Evolutionary conservation across 2,113 vertebrate species (phyloP), one percentile per base, ranked within the genome.

Genomic region (Phaetusa simplex): DNA sequence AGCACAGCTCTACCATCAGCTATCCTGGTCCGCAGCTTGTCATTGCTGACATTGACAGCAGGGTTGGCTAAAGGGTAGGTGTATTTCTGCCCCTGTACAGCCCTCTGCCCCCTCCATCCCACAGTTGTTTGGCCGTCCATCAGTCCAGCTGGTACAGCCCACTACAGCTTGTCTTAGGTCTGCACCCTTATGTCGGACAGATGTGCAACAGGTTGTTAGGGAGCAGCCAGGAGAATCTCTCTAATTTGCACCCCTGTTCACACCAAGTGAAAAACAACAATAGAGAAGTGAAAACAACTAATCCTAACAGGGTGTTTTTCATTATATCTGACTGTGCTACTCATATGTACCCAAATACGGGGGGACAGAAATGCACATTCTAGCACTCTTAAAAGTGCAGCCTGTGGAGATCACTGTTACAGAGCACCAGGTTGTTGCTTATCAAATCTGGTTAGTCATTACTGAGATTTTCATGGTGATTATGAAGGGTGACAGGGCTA

Each of bases 71-170:
- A 45, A 64, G 36, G 9, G 17, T 30, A 55, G 24, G 24, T 26
- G 26, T 72, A 26, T 66, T 94, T 72, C 50, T 72, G 52, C 4
- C 3, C 26, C 8, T 0, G 1, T 55, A 24, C n/a, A 88, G 45
- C 40, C 26, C 0, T 0, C 45, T 84, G 59, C 66, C 38, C 72
- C 18, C 21, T 19, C 12, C 20, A 8, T 45, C 36, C 34, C 0
- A 0, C 3, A 2, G 23, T n/a, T 58, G 8, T 61, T 61, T 43
- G 24, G 23, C 27, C 1, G 1, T 36, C 32, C 36, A 13, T 56
- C 11, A 1, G 23, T 40, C 53, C 42, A 45, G 36, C 36, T 30
- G 11, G 24, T 53, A 43, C 24, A 22, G 34, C 32, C 26, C 0
- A 0, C 26, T 34, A 20, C 2, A 1, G 19, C 34, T 59, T 80